Percentiles rank a stretch among this genome's conserved stretches.
These are phyloP conservation scores for Poeciliopsis gracilis DNA, from an alignment of 2,797 vertebrate genomes.

Conservation along the genomic window DNA sequence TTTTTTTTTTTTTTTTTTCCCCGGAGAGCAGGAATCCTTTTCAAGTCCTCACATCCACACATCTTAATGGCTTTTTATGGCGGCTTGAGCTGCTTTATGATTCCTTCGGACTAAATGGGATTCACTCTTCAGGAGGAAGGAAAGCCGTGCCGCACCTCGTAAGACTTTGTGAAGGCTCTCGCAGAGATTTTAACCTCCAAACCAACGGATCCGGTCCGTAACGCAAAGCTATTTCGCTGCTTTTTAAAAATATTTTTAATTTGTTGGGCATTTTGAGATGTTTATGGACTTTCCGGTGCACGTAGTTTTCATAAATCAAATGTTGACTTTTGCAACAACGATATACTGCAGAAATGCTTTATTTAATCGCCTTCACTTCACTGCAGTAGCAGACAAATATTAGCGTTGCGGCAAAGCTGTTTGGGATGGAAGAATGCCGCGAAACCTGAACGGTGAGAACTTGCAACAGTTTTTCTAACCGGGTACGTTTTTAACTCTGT, in stretches of 20 bases:
- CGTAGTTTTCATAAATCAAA: conserved; percentile 11
- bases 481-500: not conserved
- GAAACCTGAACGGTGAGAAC: not conserved
- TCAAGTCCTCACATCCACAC: conserved; percentile 76
- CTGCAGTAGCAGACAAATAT: not conserved
- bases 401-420: not conserved
- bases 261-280: conserved; percentile 14
- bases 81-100: conserved; percentile 83
- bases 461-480: not conserved
- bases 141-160: conserved; percentile 44
- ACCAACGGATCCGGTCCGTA: conserved; percentile 35
- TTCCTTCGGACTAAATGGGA: conserved; percentile 72
- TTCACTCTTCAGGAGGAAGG: conserved; percentile 57
- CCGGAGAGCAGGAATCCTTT: conserved; percentile 75
- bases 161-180: conserved; percentile 19
- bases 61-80: conserved; percentile 81
- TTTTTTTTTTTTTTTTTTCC: conserved; percentile 15
- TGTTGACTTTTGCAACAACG: conserved; percentile 18
- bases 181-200: conserved; percentile 17
- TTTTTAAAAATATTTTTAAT: not conserved
- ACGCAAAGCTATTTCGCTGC: conserved; percentile 6
- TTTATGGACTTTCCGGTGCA: not conserved
- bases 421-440: not conserved
- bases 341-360: conserved; percentile 37
- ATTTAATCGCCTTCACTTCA: not conserved